A percentile compares a stretch with the other conserved stretches of the same genome.
phyloP scores from a whole-genome alignment of 2,113 vertebrate species.

The Xiphophorus couchianus region DNA sequence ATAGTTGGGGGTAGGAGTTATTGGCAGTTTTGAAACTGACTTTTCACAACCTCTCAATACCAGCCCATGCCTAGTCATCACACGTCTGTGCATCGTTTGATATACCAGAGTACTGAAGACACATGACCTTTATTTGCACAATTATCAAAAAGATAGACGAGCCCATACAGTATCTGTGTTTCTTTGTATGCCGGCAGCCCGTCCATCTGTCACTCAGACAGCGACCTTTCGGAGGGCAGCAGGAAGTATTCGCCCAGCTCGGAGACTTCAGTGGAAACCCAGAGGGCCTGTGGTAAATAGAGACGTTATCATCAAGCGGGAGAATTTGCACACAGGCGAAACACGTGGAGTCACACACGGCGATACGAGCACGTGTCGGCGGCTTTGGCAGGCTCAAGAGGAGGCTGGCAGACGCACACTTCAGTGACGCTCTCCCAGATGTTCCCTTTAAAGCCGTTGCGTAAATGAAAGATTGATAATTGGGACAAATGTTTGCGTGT shows the following conservation, averaged over 20 bases:
- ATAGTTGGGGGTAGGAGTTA: not conserved
- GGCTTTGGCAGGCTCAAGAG: slow-evolving; percentile 27
- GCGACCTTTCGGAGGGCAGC: slow-evolving; percentile 83
- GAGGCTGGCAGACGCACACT: slow-evolving; percentile 32
- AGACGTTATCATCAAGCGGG: slow-evolving; percentile 33
- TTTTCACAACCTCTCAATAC: not conserved
- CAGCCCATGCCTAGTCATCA: not conserved
- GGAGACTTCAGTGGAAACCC: slow-evolving; percentile 84
- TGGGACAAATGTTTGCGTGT: slow-evolving; percentile 35
- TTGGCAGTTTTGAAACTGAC: not conserved
- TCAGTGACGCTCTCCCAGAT: slow-evolving; percentile 56
- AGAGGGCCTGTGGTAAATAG: slow-evolving; percentile 84
- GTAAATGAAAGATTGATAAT: slow-evolving; percentile 55
- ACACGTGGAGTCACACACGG: slow-evolving; percentile 1
- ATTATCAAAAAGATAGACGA: slow-evolving; percentile 27
- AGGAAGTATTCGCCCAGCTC: slow-evolving; percentile 87
- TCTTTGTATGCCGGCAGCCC: slow-evolving; percentile 69
- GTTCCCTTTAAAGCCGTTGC: slow-evolving; percentile 49
- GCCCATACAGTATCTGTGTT: slow-evolving; percentile 16
- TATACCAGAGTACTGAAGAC: slow-evolving; percentile 5
- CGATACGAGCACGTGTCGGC: slow-evolving; percentile 25
- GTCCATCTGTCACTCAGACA: slow-evolving; percentile 84
- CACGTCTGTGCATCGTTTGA: not conserved
- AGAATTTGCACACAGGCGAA: slow-evolving; percentile 29
- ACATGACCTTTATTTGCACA: slow-evolving; percentile 20